Percentiles rank a stretch among this genome's conserved stretches.
Conservation (phyloP, 1,140 invertebrate species). For the Gonioctena quinquepunctata region DNA sequence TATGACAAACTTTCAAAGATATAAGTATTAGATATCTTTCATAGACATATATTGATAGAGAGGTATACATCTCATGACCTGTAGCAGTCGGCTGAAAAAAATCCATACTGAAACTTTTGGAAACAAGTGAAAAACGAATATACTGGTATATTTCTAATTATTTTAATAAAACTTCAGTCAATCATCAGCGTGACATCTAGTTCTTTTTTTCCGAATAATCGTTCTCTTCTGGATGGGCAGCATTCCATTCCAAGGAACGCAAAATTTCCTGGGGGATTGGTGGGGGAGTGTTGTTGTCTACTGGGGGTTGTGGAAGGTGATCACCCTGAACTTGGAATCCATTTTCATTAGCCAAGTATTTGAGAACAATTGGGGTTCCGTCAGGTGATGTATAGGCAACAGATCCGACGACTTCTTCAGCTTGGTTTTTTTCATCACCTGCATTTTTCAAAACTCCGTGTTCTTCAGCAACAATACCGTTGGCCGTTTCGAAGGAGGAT, state of each 20-base stretch:
- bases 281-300: slow-evolving; percentile 38
- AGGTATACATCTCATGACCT: too few species aligned
- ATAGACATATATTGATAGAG: too few species aligned
- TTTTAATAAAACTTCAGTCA: neutral
- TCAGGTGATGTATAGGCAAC: slow-evolving; percentile 81
- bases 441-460: slow-evolving; percentile 51
- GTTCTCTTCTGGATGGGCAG: slow-evolving; percentile 31
- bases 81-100: too few species aligned
- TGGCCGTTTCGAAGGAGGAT: slow-evolving; percentile 30
- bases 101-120: too few species aligned
- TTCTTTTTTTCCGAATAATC: neutral
- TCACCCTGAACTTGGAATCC: slow-evolving; percentile 31
- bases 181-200: neutral
- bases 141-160: too few species aligned
- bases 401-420: slow-evolving; percentile 64
- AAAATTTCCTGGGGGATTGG: slow-evolving; percentile 33
- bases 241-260: slow-evolving; percentile 33
- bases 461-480: slow-evolving; percentile 35
- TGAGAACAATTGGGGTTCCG: slow-evolving; percentile 57
- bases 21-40: too few species aligned
- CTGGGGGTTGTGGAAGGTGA: slow-evolving; percentile 56
- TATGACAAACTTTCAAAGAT: too few species aligned
- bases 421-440: slow-evolving; percentile 63
- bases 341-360: slow-evolving; percentile 29
- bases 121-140: too few species aligned